phyloP scores from a whole-genome alignment of 1,140 invertebrate species.

The Zaprionus tsacasi region DNA sequence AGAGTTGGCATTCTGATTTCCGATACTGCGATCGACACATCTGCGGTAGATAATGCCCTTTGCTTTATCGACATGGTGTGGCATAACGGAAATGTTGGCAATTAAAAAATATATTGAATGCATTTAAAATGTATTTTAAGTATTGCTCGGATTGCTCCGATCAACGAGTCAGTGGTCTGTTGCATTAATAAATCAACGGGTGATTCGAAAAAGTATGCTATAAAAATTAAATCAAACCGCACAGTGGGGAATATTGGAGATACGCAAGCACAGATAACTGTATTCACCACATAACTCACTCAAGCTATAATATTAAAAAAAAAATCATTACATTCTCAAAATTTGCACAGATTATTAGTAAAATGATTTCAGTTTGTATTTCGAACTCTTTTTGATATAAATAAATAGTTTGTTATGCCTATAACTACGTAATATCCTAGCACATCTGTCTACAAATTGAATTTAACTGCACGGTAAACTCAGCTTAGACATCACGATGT shows the following conservation, averaged over 20 bases:
- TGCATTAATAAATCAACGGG: constrained; percentile 4
- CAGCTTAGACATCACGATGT: background rate
- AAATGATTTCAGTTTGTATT: constrained; percentile 11
- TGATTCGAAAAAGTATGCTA: constrained; percentile 22
- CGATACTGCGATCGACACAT: constrained; percentile 24
- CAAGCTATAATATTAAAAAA: background rate
- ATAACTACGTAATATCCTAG: constrained; percentile 23
- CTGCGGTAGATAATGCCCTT: constrained; percentile 25
- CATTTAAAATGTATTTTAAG: constrained; percentile 3
- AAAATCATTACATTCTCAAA: background rate
- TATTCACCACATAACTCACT: background rate
- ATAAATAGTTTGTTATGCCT: constrained; percentile 34
- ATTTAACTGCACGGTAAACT: background rate
- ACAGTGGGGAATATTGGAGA: background rate
- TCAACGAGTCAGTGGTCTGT: background rate
- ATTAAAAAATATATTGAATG: constrained; percentile 5
- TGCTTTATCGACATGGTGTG: background rate
- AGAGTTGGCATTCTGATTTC: constrained; percentile 42
- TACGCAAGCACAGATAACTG: background rate
- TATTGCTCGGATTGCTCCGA: background rate
- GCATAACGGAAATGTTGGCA: constrained; percentile 12
- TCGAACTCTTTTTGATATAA: constrained; percentile 16
- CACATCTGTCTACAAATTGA: background rate
- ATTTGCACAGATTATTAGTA: background rate
- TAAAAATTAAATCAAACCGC: background rate